Evolutionary conservation across 1,140 invertebrate genomes (phyloP), one percentile per base, ranked within the genome.

Genomic region (Thaumetopoea pityocampa): DNA sequence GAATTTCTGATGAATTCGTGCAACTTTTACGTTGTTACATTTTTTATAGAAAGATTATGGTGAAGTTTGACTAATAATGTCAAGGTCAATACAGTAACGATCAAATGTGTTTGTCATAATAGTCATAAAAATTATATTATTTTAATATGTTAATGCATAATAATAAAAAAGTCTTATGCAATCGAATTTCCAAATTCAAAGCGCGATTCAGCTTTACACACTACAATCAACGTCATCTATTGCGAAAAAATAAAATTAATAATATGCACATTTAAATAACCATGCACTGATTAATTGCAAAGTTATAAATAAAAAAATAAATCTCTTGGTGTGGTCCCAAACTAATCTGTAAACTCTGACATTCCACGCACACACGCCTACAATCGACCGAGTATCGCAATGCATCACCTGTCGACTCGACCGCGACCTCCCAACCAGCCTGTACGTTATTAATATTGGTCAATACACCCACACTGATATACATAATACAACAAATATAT

Each of bases 361-460:
- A 74, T 67, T 74, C 48, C 38, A 48, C 57, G 23, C 65, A 65
- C 61, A 68, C 59, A 58, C 16, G 38, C 62, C 47, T 43, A 56
- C 54, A 58, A 53, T 51, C 49, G 49, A 62, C 45, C 61, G 56
- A 59, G 45, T 63, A 67, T 65, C 56, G 53, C 55, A 48, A 64
- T 40, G 42, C 58, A 62, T 77, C 72, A 77, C 76, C 72, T 76
- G 70, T 69, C 67, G 65, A 51, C 54, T 55, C 40, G 44, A 43
- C 53, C 57, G 57, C 64, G 67, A 79, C 70, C 69, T 69, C 57
- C 67, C 61, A 66, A 64, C 59, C 51, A 42, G 49, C 46, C 47
- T 45, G 52, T 56, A 63, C 51, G 49, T 66, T 72, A 77, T 67
- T 69, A 69, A 68, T 71, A 67, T 74, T 77, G 73, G 74, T 77